Conservation (phyloP, 2,113 vertebrate genomes). For the Gavia stellata region DNA sequence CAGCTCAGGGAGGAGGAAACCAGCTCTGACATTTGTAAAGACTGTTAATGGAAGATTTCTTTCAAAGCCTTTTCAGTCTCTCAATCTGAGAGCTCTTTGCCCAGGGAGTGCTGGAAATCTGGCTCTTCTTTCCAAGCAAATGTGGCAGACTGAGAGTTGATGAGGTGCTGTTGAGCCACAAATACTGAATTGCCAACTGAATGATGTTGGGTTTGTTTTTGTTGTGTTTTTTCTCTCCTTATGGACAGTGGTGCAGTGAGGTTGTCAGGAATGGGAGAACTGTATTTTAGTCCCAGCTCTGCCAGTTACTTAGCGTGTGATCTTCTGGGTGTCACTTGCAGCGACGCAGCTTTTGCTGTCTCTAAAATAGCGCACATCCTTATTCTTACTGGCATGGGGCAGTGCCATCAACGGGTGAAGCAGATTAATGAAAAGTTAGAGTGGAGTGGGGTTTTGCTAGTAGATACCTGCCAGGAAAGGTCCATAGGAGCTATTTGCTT, state of each 20-base stretch:
- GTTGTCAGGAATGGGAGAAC: neutral
- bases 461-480: neutral
- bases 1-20: neutral
- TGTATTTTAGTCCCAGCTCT: neutral
- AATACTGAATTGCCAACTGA: conserved; percentile 1
- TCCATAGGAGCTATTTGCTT: neutral
- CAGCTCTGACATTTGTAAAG: conserved; percentile 20
- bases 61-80: conserved; percentile 46
- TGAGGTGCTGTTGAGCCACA: conserved; percentile 23
- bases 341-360: neutral
- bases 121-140: neutral
- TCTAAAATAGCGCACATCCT: neutral
- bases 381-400: neutral
- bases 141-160: neutral
- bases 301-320: neutral
- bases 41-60: conserved; percentile 30
- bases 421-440: neutral
- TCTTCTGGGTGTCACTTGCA: neutral
- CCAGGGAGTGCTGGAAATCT: neutral
- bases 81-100: conserved; percentile 3
- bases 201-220: neutral
- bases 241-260: neutral
- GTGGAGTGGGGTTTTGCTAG: neutral
- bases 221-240: neutral
- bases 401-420: neutral